A percentile compares a stretch with the other conserved stretches of the same genome.
Conservation (phyloP, 2,888 invertebrate genomes). For the Spilosoma lubricipeda region DNA sequence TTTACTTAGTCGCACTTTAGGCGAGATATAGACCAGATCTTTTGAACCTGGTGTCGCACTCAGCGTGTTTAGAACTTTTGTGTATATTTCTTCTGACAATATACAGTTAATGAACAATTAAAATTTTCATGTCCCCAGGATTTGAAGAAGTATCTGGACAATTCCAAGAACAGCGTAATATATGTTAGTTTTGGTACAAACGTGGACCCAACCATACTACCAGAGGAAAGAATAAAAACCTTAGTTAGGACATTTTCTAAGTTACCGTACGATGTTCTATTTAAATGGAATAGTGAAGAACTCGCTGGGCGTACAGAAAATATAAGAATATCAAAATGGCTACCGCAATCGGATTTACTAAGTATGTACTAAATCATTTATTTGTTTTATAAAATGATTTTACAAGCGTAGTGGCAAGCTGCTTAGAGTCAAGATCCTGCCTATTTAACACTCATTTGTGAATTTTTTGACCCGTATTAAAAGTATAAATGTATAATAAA, state of each 20-base stretch:
- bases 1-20: too few relatives aligned
- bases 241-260: constrained; percentile 65
- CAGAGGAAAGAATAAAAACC: constrained; percentile 53
- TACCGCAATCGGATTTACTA: constrained; percentile 66
- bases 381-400: neutral
- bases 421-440: too few relatives aligned
- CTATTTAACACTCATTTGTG: too few relatives aligned
- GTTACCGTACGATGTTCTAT: constrained; percentile 71
- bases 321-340: constrained; percentile 67
- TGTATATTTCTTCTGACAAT: neutral
- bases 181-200: constrained; percentile 72
- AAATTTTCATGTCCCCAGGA: constrained; percentile 43
- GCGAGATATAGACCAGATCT: too few relatives aligned
- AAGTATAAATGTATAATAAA: too few relatives aligned
- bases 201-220: constrained; percentile 58
- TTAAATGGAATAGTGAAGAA: constrained; percentile 70
- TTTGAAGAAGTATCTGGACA: constrained; percentile 62
- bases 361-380: constrained; percentile 43
- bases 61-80: neutral
- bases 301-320: constrained; percentile 58
- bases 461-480: too few relatives aligned
- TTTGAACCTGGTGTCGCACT: too few relatives aligned
- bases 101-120: neutral
- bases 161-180: constrained; percentile 67
- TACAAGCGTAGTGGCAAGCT: too few relatives aligned